Evolutionary conservation across 2,888 invertebrate genomes (phyloP).

Genomic region (Rapana venosa): DNA sequence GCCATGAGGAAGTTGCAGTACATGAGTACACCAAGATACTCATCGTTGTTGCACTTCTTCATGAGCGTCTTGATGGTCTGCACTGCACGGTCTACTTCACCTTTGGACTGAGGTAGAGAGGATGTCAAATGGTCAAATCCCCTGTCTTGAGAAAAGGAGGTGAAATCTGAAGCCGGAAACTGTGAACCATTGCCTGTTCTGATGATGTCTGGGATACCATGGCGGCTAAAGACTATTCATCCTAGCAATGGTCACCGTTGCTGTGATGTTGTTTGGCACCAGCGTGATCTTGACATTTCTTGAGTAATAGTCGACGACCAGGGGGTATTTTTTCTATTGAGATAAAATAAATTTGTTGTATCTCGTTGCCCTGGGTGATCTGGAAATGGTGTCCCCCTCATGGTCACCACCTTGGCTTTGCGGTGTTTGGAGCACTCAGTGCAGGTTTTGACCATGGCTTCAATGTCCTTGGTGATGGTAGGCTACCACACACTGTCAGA

Average conservation of each 20-base stretch:
- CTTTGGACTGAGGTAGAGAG: background rate
- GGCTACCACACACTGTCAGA: background rate
- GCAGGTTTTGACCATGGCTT: background rate
- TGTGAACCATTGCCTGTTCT: background rate
- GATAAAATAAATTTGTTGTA: background rate
- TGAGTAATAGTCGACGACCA: background rate
- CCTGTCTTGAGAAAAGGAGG: background rate
- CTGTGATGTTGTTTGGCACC: background rate
- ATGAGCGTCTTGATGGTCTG: conserved; percentile 11
- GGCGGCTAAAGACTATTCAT: conserved; percentile 6
- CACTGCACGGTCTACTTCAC: background rate
- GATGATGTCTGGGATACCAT: background rate
- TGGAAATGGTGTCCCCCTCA: conserved; percentile 11
- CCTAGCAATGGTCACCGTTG: background rate
- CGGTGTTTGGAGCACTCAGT: background rate
- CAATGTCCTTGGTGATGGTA: background rate
- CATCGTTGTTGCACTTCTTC: background rate
- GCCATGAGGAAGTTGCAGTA: background rate
- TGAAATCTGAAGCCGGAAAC: background rate
- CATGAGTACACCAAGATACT: background rate
- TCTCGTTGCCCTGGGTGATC: background rate
- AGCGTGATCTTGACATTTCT: background rate
- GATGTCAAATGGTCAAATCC: background rate
- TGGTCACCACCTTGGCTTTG: background rate
- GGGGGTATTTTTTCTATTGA: background rate